These are phyloP conservation scores for Carabus problematicus DNA, from an alignment of 2,888 invertebrate species.

Conservation along the genomic window DNA sequence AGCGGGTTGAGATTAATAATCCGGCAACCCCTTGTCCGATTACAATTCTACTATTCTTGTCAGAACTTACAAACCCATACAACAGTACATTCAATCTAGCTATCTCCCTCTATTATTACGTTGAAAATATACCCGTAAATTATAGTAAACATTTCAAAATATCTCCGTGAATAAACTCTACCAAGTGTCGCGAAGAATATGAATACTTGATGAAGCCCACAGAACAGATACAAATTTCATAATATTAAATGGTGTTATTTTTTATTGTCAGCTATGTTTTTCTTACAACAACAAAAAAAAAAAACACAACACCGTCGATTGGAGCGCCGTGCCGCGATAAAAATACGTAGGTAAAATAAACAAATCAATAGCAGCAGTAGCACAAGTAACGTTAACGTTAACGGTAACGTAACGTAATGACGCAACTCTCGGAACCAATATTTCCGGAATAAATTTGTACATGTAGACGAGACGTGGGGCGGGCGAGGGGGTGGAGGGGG, in stretches of 20 bases:
- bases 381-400: too few species aligned
- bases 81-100: too few species aligned
- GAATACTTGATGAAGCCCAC: too few species aligned
- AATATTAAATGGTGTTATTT: too few species aligned
- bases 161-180: too few species aligned
- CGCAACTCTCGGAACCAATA: conserved; percentile 12
- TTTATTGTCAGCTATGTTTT: neutral
- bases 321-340: neutral
- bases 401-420: conserved; percentile 14
- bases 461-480: too few species aligned
- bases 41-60: neutral
- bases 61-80: too few species aligned
- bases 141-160: too few species aligned
- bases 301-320: neutral
- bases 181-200: too few species aligned
- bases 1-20: conserved; percentile 40
- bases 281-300: neutral
- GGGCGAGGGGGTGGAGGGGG: neutral
- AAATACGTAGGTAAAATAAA: conserved; percentile 20
- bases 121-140: too few species aligned
- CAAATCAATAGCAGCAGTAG: conserved; percentile 25
- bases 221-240: too few species aligned
- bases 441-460: conserved; percentile 28
- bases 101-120: too few species aligned
- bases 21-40: conserved; percentile 32